These are phyloP conservation scores for Pluvianellus socialis DNA, from an alignment of 2,113 vertebrate genomes.

Conservation along the genomic window DNA sequence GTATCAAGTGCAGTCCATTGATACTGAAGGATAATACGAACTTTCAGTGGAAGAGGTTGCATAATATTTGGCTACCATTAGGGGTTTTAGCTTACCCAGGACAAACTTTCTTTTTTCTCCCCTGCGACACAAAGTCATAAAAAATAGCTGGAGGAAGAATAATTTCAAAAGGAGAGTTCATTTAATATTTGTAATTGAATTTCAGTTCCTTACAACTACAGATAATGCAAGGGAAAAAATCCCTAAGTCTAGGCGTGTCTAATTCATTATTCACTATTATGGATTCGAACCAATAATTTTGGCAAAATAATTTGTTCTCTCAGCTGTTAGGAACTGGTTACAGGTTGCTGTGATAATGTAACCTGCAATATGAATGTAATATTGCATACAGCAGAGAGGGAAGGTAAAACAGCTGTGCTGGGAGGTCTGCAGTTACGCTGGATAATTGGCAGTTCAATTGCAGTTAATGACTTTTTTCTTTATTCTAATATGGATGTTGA, in stretches of 20 bases:
- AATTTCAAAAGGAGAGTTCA: not conserved
- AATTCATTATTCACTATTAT: conserved; percentile 44
- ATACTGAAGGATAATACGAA: conserved; percentile 1
- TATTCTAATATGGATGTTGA: conserved; percentile 14
- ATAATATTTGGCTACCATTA: not conserved
- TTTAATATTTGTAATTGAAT: conserved; percentile 61
- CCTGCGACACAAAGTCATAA: not conserved
- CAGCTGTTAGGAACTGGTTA: conserved; percentile 33
- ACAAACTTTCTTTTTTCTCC: conserved; percentile 8
- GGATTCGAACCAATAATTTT: conserved; percentile 31
- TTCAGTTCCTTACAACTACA: conserved; percentile 16
- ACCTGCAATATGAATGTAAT: conserved; percentile 48
- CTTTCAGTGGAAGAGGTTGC: not conserved
- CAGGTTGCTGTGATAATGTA: conserved; percentile 52
- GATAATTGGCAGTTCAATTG: conserved; percentile 31
- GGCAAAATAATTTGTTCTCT: conserved; percentile 58
- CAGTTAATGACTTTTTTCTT: conserved; percentile 62
- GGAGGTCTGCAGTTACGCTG: not conserved
- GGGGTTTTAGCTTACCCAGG: conserved; percentile 7
- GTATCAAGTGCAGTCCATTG: not conserved
- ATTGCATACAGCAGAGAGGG: conserved; percentile 25
- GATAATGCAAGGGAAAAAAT: conserved; percentile 20
- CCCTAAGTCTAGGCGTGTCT: conserved; percentile 21
- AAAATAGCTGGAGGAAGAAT: conserved; percentile 22
- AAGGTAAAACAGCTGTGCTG: conserved; percentile 28